Evolutionary conservation across 92 coral and sea anemone species (phyloP).

Genomic region (Actinostola sp.): DNA sequence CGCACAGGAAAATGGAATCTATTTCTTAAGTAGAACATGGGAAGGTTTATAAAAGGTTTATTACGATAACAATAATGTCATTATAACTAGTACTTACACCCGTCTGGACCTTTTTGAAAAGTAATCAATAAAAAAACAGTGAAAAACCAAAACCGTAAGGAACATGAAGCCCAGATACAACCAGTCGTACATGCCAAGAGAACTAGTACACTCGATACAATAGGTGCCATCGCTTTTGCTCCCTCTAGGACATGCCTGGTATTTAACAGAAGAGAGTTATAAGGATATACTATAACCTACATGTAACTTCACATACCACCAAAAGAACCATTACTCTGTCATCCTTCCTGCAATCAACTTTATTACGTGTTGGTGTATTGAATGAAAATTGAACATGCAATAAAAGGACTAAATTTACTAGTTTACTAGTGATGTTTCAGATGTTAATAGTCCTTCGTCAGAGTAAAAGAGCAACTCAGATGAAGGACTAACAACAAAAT

Average conservation of each 20-base stretch:
- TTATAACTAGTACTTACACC: conserved; percentile 37
- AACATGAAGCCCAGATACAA: conserved; percentile 86
- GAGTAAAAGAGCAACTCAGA: too few relatives aligned
- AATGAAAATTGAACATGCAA: too few relatives aligned
- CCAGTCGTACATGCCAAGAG: conserved; percentile 87
- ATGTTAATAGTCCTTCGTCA: too few relatives aligned
- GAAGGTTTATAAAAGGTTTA: too few relatives aligned
- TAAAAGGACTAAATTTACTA: too few relatives aligned
- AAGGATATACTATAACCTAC: not conserved
- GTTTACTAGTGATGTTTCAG: too few relatives aligned
- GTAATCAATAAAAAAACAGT: conserved; percentile 87
- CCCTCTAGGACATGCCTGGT: conserved; percentile 93
- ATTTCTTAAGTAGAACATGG: not conserved
- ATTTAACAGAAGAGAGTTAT: not conserved
- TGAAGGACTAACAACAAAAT: too few relatives aligned
- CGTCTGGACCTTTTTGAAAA: conserved; percentile 64
- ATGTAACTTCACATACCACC: too few relatives aligned
- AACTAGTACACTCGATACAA: conserved; percentile 67
- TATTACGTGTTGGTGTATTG: too few relatives aligned
- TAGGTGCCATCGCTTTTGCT: conserved; percentile 75
- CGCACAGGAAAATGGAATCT: too few relatives aligned
- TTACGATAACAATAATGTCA: not conserved
- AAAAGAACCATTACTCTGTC: too few relatives aligned
- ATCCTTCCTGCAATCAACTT: too few relatives aligned
- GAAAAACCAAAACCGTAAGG: conserved; percentile 62